A percentile compares a stretch with the other conserved stretches of the same genome.
These are phyloP conservation scores for Eupristina koningsbergeri DNA, from an alignment of 1,140 invertebrate genomes.

Conservation along the genomic window DNA sequence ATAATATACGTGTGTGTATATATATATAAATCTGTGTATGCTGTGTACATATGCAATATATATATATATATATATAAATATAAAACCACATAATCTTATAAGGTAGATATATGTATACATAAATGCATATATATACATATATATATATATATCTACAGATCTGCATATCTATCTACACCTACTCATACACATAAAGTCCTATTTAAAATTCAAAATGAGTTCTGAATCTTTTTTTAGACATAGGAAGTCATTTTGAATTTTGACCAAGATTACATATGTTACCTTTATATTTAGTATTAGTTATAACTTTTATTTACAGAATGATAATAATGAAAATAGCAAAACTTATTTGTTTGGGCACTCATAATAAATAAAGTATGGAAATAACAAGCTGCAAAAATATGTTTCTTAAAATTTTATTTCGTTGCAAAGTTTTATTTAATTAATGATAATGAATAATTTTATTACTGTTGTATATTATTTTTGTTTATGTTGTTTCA, in stretches of 20 bases:
- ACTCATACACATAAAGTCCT: background rate
- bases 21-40: too few relatives aligned
- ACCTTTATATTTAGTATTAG: background rate
- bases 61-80: background rate
- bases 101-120: background rate
- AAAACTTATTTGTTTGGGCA: background rate
- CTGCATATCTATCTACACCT: too few relatives aligned
- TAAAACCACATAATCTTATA: too few relatives aligned
- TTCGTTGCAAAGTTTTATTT: too few relatives aligned
- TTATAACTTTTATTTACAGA: background rate
- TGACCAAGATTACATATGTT: background rate
- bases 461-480: too few relatives aligned
- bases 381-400: too few relatives aligned
- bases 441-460: too few relatives aligned
- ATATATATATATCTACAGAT: too few relatives aligned
- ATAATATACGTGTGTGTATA: too few relatives aligned
- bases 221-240: constrained; percentile 6
- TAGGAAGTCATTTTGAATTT: background rate
- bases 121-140: background rate
- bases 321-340: background rate
- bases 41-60: background rate
- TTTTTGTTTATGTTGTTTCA: too few relatives aligned
- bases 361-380: too few relatives aligned
- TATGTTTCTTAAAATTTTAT: too few relatives aligned
- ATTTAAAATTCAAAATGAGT: constrained; percentile 25